Percentiles rank a stretch among this genome's conserved stretches.
Conservation (phyloP, 2,113 vertebrate species). For the Cariama cristata region DNA sequence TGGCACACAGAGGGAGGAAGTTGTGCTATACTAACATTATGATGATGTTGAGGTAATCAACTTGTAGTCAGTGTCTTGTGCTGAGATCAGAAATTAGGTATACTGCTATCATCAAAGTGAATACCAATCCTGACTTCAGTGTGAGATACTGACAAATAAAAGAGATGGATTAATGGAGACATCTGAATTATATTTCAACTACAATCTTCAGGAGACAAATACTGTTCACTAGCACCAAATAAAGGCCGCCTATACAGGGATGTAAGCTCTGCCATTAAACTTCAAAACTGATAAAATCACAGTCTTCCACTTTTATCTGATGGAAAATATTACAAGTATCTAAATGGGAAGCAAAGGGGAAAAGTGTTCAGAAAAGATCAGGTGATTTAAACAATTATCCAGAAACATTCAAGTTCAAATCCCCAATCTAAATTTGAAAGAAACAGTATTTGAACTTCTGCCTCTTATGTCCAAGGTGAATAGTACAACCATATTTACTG, state of each 20-base stretch:
- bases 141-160: not conserved
- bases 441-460: not conserved
- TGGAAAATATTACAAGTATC: not conserved
- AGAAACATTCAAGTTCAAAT: not conserved
- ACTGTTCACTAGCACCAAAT: not conserved
- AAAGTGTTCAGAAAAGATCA: not conserved
- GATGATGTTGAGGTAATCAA: not conserved
- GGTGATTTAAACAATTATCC: not conserved
- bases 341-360: not conserved
- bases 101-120: not conserved
- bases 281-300: not conserved
- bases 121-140: not conserved
- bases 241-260: not conserved
- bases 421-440: not conserved
- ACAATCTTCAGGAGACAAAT: not conserved
- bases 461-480: not conserved
- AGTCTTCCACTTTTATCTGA: not conserved
- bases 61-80: not conserved
- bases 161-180: not conserved
- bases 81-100: not conserved
- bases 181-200: not conserved
- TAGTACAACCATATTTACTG: not conserved
- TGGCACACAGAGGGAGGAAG: not conserved
- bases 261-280: not conserved
- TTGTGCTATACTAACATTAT: not conserved